Base-by-base conservation (phyloP, 2,888 invertebrate species). In the Napeogenes inachia region DNA sequence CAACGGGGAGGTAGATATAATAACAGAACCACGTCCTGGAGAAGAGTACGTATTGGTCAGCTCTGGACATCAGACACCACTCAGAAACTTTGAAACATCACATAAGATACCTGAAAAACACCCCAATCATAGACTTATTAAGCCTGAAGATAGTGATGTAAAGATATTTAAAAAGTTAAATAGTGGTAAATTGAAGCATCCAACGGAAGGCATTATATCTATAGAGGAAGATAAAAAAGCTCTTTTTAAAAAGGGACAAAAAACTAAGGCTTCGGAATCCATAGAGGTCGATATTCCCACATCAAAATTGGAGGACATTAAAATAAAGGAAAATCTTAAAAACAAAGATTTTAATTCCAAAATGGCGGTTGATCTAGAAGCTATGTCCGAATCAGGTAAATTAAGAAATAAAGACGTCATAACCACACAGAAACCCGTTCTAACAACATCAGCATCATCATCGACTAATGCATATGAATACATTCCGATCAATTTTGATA, bases 21-120 rank as follows among this genome's bases (percentile, higher is more conserved):
- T 93, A 74, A 93, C 93, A 57, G 92, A 93, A 79, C 92, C 94
- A 13, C 87, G 92, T 70, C 92, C 92, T 21, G 93, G 93, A 33
- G 92, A 94, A 73, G 93, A 94, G 77, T 94, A 92, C 78, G 94
- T 94, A 54, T 89, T 92, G 72, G 92, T 94, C 62, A 93, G 93
- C 71, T 88, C 91, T 13, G 91, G 89, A 30, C 87, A 89, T 67
- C 89, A 90, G 70, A 89, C 89, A 33, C 85, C 89, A 2, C 61
- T 91, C 35, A 82, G 85, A 72, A 83, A 82, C 72, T 95, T 95
- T 73, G 94, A 95, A 82, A 94, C 94, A 2, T 91, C 95, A 2
- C 95, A 95, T 77, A 95, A 95, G 83, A 91, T 94, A 69, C 93
- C 93, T 0, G 91, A 89, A 13, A 87, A 89, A 72, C 84, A 89